Base-by-base conservation (phyloP, 1,140 invertebrate species). In the Drosophila carrolli region DNA sequence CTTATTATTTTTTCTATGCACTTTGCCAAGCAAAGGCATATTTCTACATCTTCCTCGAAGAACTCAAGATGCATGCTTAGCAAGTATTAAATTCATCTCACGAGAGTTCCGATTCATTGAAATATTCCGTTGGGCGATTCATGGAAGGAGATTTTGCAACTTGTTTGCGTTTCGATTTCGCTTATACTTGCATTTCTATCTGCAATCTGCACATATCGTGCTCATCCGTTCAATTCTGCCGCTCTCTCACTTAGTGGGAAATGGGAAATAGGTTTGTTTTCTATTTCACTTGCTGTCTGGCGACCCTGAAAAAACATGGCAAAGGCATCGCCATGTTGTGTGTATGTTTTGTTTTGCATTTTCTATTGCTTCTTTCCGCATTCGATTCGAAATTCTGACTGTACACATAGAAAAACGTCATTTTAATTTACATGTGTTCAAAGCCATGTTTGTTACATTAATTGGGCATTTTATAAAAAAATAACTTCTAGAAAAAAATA, bases 281-380 rank as follows among this genome's bases (percentile, higher is more conserved):
- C 81, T 76, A 79, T 83, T 83, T 79, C 66, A 72, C 68, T 83
- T 63, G 75, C 53, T 47, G 59, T 57, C 35, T n/a, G 55, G 19
- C 61, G 81, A 59, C 81, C 81, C 71, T 83, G 81, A 60, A 62
- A 40, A 66, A 65, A 32, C 7, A 70, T 57, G 19, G 60, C 65
- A 63, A 43, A 60, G 32, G 56, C 62, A 65, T 38, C 43, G 32
- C 56, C 16, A 38, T 43, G 47, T 59, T 44, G 35, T 70, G 38
- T 63, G 23, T 43, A 19, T 51, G 27, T 60, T 53, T 54, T 54
- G 40, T 61, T 70, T 68, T 62, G n/a, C 61, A 50, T 73, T 74
- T 70, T 84, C 37, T 74, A 77, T 70, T 73, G 67, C 67, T 66
- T 73, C 57, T 78, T 86, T 82, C 71, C 78, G 76, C 76, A 72